phyloP scores from a whole-genome alignment of 2,797 vertebrate species.

The Myotis findleyi region DNA sequence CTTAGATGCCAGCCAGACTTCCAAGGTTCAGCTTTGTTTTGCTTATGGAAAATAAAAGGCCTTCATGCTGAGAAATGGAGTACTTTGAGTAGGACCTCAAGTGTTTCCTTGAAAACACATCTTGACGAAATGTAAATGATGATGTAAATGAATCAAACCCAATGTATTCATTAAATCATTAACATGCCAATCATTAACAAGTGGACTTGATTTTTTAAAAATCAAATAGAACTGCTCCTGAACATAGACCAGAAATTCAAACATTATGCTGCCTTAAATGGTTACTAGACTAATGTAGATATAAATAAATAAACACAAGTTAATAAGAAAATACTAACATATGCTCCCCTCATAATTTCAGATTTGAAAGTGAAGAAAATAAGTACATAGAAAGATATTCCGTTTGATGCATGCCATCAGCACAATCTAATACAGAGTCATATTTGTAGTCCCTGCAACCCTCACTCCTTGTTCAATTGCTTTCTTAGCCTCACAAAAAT shows the following conservation, averaged over 20 bases:
- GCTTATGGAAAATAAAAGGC: constrained; percentile 25
- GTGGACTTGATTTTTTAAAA: constrained; percentile 14
- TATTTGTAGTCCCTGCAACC: not conserved
- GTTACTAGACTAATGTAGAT: constrained; percentile 42
- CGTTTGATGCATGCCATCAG: not conserved
- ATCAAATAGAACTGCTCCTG: constrained; percentile 22
- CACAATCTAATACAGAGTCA: not conserved
- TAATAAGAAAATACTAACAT: not conserved
- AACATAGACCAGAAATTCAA: not conserved
- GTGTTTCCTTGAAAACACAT: constrained; percentile 64
- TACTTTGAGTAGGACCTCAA: constrained; percentile 64
- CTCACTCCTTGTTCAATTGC: not conserved
- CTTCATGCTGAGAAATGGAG: constrained; percentile 20
- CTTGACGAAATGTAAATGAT: constrained; percentile 69
- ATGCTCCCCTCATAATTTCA: not conserved
- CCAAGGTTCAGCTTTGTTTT: not conserved
- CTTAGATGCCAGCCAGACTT: not conserved
- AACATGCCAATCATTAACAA: constrained; percentile 73
- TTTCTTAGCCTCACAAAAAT: constrained; percentile 69
- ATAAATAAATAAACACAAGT: constrained; percentile 40
- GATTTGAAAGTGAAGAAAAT: not conserved
- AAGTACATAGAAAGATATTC: not conserved
- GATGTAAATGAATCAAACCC: constrained; percentile 68
- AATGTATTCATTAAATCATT: constrained; percentile 71
- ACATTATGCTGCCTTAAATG: not conserved